Evolutionary conservation across 2,113 vertebrate species (phyloP), one percentile per base, ranked within the genome.

Genomic region (Xiphias gladius): DNA sequence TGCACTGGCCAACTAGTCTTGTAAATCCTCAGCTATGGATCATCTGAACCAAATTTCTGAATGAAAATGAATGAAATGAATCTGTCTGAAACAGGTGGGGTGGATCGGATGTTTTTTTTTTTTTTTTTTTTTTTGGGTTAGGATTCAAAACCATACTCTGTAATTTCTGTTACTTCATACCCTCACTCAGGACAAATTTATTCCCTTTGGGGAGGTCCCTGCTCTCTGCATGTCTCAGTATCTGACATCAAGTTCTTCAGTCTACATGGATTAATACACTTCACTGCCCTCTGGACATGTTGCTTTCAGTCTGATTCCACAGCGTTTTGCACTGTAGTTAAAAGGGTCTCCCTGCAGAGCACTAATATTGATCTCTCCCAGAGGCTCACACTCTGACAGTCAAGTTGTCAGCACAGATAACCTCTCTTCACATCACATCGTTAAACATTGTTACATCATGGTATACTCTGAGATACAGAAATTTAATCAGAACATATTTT

Each of bases 341-440:
- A 59, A 75, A 0, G 12, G 26, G 55, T n/a, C 63, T 80, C 73
- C 71, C 72, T 64, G 46, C 64, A 66, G 74, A 69, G 73, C 43
- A 35, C 64, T 77, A 41, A 80, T 52, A 32, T n/a, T 76, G 52
- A 79, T 81, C 54, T 64, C 70, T 81, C 76, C 64, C 79, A 39
- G 68, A 43, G 74, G 79, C 24, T 81, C 74, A n/a, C 80, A 61
- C 46, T 43, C 19, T 52, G 48, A 64, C 67, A 30, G 26, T 66
- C 24, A 62, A 69, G 61, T 52, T 66, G 70, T 76, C 57, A 70
- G 32, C 65, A 58, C 71, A 55, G 58, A 62, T 13, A 14, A 7
- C n/a, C 63, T 41, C 22, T 35, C 35, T 41, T 58, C 63, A 74
- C 46, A 50, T 46, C 58, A 52, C 39, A 26, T 37, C 39, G 58